These are phyloP conservation scores for Leptobrachium ailaonicum DNA, from an alignment of 2,113 vertebrate genomes.

Conservation along the genomic window DNA sequence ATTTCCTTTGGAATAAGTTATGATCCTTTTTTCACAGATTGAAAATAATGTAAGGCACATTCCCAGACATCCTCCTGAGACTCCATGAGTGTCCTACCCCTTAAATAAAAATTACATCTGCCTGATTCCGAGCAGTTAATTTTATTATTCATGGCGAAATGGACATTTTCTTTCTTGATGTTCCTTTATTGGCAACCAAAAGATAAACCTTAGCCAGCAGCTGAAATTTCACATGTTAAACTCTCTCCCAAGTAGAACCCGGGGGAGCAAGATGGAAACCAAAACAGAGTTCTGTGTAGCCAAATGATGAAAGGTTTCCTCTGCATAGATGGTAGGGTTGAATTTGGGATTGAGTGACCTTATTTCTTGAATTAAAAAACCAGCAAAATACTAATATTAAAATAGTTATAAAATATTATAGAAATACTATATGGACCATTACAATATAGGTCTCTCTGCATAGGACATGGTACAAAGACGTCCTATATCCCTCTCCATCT, in stretches of 20 bases:
- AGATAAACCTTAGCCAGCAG: conserved; percentile 34
- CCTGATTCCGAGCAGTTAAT: conserved; percentile 39
- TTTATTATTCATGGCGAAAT: conserved; percentile 50
- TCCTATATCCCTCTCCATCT: no score
- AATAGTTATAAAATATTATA: no score
- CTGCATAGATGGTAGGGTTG: conserved; percentile 26
- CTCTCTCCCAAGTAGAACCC: conserved; percentile 44
- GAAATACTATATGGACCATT: no score
- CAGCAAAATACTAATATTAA: conserved; percentile 30
- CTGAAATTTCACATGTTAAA: conserved; percentile 49
- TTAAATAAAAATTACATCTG: conserved; percentile 49
- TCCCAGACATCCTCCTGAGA: conserved; percentile 48
- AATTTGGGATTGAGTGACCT: conserved; percentile 34
- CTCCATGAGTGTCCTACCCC: conserved; percentile 41
- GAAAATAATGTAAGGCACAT: conserved; percentile 50
- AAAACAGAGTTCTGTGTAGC: conserved; percentile 39
- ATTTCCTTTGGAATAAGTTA: conserved; percentile 50
- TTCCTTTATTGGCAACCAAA: conserved; percentile 47
- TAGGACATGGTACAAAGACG: no score
- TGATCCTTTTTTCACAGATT: conserved; percentile 43
- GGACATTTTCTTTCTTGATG: conserved; percentile 30
- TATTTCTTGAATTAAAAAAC: conserved; percentile 34
- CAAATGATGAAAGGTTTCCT: conserved; percentile 42
- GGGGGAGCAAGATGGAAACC: conserved; percentile 47
- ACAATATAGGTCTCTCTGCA: no score